These are phyloP conservation scores for Pseudochromis fuscus DNA, from an alignment of 2,797 vertebrate species.

Conservation along the genomic window DNA sequence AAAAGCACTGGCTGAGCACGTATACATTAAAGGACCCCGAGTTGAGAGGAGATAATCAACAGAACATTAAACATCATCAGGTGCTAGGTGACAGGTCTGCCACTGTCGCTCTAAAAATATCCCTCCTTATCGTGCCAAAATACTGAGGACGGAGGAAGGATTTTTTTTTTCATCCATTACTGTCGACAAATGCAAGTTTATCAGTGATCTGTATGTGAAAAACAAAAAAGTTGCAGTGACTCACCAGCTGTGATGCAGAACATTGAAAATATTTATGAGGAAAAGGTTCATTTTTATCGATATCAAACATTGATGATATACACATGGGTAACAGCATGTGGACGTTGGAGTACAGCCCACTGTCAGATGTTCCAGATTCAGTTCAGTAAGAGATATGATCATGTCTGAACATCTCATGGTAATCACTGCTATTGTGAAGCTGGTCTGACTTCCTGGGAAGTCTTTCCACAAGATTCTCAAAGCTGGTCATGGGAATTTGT, in stretches of 20 bases:
- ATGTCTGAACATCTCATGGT: not conserved
- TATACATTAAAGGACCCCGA: conserved; percentile 15
- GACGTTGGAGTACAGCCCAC: not conserved
- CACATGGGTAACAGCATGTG: not conserved
- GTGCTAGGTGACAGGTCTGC: conserved; percentile 38
- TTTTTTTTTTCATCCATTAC: conserved; percentile 6
- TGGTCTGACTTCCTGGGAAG: too few relatives aligned
- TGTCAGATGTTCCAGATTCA: not conserved
- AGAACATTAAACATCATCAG: conserved; percentile 38
- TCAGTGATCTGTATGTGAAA: not conserved
- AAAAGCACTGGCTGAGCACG: conserved; percentile 5
- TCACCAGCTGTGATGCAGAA: conserved; percentile 2
- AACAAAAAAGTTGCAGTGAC: not conserved
- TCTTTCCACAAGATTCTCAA: too few relatives aligned
- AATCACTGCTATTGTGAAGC: too few relatives aligned
- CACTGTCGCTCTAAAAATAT: conserved; percentile 33
- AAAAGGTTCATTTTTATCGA: too few relatives aligned
- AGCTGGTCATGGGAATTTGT: not conserved
- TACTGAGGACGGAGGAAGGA: conserved; percentile 10
- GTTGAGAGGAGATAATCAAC: conserved; percentile 55
- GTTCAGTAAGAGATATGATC: not conserved
- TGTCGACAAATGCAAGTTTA: conserved; percentile 4
- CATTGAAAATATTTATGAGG: not conserved
- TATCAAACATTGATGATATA: not conserved
- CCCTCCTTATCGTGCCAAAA: conserved; percentile 15